Evolutionary conservation across 2,888 invertebrate genomes (phyloP).

Genomic region (Criorhina ranunculi): DNA sequence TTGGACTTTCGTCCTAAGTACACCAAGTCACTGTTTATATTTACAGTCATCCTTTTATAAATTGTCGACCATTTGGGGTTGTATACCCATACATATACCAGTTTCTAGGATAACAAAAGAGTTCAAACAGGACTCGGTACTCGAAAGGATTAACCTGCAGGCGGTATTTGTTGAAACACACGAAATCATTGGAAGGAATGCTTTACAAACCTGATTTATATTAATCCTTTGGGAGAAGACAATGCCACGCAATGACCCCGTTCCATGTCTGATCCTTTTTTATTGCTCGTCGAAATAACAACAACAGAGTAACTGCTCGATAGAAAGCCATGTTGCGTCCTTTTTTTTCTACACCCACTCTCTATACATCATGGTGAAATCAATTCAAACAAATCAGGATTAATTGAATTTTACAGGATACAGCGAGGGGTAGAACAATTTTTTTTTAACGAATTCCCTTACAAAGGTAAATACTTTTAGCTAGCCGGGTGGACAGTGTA

Average conservation of each 20-base stretch:
- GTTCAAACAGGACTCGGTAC: not conserved
- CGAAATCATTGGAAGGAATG: constrained; percentile 20
- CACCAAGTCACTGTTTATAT: constrained; percentile 29
- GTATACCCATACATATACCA: not conserved
- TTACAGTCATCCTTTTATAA: constrained; percentile 15
- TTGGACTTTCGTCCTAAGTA: constrained; percentile 31
- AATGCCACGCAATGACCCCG: constrained; percentile 20
- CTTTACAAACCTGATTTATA: constrained; percentile 31
- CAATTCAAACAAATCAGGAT: constrained; percentile 72
- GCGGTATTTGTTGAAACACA: constrained; percentile 8
- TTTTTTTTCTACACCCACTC: not conserved
- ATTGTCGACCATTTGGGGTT: not conserved
- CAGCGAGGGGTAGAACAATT: constrained; percentile 7
- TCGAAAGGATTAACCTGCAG: constrained; percentile 7
- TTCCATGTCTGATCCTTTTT: constrained; percentile 4
- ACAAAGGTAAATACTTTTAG: constrained; percentile 36
- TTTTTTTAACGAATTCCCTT: not conserved
- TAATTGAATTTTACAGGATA: constrained; percentile 66
- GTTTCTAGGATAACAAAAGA: not conserved
- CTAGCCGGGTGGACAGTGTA: constrained; percentile 1
- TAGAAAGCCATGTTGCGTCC: not conserved
- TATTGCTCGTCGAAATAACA: constrained; percentile 10
- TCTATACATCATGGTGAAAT: constrained; percentile 31
- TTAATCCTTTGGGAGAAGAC: constrained; percentile 25
- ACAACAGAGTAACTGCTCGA: not conserved